phyloP scores from a whole-genome alignment of 2,113 vertebrate species.

The Odontophorus gujanensis region DNA sequence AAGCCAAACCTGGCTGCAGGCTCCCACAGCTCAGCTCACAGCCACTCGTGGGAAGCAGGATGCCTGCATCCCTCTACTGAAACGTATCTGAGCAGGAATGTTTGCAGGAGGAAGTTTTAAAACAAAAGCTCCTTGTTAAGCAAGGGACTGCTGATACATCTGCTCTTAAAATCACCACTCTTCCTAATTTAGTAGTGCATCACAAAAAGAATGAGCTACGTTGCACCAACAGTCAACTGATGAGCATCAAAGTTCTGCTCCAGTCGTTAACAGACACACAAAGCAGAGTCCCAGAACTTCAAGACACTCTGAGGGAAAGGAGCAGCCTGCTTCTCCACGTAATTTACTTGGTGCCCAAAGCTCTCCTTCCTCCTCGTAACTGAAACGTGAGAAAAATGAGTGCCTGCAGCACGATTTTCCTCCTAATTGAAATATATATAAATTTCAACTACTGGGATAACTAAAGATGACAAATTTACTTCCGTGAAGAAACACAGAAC shows the following conservation, averaged over 20 bases:
- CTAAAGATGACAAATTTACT: background rate
- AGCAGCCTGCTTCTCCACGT: background rate
- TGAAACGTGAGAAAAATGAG: background rate
- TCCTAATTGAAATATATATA: background rate
- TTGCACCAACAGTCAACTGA: background rate
- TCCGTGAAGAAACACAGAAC: background rate
- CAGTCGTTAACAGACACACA: background rate
- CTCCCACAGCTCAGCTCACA: background rate
- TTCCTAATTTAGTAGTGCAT: background rate
- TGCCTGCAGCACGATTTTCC: background rate
- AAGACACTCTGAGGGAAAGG: background rate
- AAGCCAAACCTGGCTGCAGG: background rate
- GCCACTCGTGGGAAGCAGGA: background rate
- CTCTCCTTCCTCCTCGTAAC: background rate
- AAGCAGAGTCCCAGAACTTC: background rate
- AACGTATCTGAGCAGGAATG: background rate
- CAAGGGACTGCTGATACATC: background rate
- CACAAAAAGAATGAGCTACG: background rate
- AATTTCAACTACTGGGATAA: background rate
- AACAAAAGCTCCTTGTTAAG: background rate
- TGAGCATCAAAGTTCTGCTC: background rate
- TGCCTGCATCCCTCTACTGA: accelerated
- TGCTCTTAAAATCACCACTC: background rate
- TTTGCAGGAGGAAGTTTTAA: background rate
- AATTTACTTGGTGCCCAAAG: background rate